phyloP scores from a whole-genome alignment of 2,113 vertebrate species.

The Chloroceryle aenea region DNA sequence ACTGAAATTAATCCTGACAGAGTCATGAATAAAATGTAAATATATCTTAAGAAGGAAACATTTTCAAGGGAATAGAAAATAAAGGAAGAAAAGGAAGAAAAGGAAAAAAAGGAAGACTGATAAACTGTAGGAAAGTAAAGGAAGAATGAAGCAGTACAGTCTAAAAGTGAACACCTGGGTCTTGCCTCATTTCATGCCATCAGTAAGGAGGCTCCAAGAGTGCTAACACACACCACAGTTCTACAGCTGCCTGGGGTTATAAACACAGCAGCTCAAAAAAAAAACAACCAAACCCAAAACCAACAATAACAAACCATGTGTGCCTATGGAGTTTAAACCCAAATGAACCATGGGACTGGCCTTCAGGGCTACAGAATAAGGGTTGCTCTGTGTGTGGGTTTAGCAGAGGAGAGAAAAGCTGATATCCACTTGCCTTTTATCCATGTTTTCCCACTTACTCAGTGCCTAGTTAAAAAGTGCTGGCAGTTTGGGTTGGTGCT shows the following conservation, averaged over 20 bases:
- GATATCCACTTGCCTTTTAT: not conserved
- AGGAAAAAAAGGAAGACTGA: not conserved
- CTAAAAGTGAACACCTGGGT: not conserved
- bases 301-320: not conserved
- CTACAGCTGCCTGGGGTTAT: not conserved
- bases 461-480: not conserved
- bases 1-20: slow-evolving; percentile 70
- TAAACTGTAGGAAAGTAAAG: not conserved
- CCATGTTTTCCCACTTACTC: not conserved
- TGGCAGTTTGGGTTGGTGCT: not conserved
- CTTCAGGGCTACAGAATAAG: not conserved
- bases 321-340: not conserved
- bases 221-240: not conserved
- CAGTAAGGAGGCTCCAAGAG: not conserved
- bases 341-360: not conserved
- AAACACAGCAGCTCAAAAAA: not conserved
- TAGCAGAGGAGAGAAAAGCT: not conserved
- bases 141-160: not conserved
- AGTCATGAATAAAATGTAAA: slow-evolving; percentile 76
- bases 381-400: not conserved
- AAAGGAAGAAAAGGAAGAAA: not conserved
- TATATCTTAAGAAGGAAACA: slow-evolving; percentile 53
- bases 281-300: not conserved
- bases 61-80: not conserved
- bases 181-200: not conserved